Evolutionary conservation across 2,888 invertebrate genomes (phyloP), one percentile per base, ranked within the genome.

Genomic region (Uropetala carovei): DNA sequence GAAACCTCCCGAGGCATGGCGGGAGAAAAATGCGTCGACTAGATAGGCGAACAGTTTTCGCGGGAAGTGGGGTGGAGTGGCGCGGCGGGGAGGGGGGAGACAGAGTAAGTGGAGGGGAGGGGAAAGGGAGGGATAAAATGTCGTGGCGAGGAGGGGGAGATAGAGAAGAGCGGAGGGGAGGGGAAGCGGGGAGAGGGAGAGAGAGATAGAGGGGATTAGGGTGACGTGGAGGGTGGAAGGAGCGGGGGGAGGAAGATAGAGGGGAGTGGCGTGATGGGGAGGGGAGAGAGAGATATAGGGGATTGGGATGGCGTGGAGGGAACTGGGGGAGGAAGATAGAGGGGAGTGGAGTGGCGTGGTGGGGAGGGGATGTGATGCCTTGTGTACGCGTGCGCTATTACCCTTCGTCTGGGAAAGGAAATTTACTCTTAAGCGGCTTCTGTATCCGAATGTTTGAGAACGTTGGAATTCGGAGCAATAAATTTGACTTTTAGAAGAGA

Each of bases 41-140:
- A 57, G 83, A 57, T 83, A 83, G 16, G 83, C 83, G 57, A 83
- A 83, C 83, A 83, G 57, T 56, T 83, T 83, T 83, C 57, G 83
- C n/a, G 83, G 43, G 43, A 43, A 83, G 11, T 57, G 18, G 1
- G n/a, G n/a, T n/a, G n/a, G n/a, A n/a, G n/a, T n/a, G n/a, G n/a
- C n/a, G n/a, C n/a, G n/a, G n/a, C n/a, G n/a, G n/a, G n/a, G n/a
- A n/a, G n/a, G n/a, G n/a, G 64, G 5, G 64, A 4, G 64, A 64
- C 7, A 13, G 82, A n/a, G 8, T 22, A 7, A 30, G 13, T 14
- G 82, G 16, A 30, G 14, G 43, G 43, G 30, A 82, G 56, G 56
- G 82, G 82, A 16, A 43, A 43, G 83, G 10, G 83, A 83, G 56
- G 0, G 56, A n/a, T n/a, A n/a, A n/a, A n/a, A n/a, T n/a, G n/a